Evolutionary conservation across 1,140 invertebrate species (phyloP).

Genomic region (Philopotamus ludificatus): DNA sequence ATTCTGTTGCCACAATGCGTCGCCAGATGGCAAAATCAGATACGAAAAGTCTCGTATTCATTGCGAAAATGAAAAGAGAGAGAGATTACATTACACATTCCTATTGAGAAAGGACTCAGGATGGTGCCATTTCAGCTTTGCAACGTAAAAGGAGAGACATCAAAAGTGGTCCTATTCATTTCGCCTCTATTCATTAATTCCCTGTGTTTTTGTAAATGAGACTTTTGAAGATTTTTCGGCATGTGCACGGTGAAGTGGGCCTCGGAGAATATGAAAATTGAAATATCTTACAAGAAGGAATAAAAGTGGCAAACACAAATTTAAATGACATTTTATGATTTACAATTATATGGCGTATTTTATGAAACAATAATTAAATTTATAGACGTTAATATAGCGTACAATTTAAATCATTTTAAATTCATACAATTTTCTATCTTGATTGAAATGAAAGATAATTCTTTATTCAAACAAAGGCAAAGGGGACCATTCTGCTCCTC

Average conservation of each 20-base stretch:
- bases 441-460: slow-evolving; percentile 21
- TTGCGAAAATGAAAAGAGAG: slow-evolving; percentile 1
- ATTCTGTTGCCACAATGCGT: slow-evolving; percentile 1
- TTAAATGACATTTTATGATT: too few species aligned
- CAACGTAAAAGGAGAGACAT: neutral
- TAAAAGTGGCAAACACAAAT: too few species aligned
- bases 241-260: too few species aligned
- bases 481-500: slow-evolving; percentile 14
- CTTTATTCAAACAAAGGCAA: slow-evolving; percentile 14
- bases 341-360: too few species aligned
- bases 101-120: slow-evolving; percentile 13
- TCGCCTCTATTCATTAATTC: slow-evolving; percentile 18
- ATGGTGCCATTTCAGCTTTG: neutral
- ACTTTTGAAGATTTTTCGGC: neutral
- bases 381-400: too few species aligned
- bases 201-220: neutral
- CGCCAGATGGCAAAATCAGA: slow-evolving; percentile 6
- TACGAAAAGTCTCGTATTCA: neutral
- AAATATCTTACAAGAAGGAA: too few species aligned
- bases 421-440: too few species aligned
- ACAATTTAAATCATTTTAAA: too few species aligned
- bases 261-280: too few species aligned
- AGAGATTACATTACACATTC: slow-evolving; percentile 16
- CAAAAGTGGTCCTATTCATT: slow-evolving; percentile 11
- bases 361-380: too few species aligned